Evolutionary conservation across 1,140 invertebrate species (phyloP).

Genomic region (Drosophila malerkotliana): DNA sequence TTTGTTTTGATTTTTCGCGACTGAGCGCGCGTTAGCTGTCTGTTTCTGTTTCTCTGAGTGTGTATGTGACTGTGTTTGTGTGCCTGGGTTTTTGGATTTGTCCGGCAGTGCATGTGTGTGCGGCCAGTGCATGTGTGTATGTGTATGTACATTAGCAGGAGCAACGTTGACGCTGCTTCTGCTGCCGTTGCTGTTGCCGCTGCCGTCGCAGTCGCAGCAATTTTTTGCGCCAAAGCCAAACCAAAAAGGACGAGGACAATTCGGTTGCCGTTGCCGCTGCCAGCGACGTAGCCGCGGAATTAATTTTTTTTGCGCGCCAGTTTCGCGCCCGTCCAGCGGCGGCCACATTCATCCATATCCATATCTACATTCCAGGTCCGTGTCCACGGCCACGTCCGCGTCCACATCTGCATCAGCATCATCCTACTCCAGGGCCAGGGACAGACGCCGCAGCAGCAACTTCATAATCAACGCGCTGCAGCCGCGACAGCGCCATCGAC

Average conservation of each 20-base stretch:
- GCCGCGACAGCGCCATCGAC: conserved; percentile 57
- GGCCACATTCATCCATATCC: conserved; percentile 47
- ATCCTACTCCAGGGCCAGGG: conserved; percentile 20
- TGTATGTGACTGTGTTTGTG: conserved; percentile 18
- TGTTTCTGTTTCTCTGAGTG: conserved; percentile 21
- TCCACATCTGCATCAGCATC: conserved; percentile 50
- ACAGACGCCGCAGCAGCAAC: conserved; percentile 7
- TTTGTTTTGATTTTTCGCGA: conserved; percentile 83
- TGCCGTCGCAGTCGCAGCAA: conserved; percentile 54
- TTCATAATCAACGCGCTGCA: conserved; percentile 72
- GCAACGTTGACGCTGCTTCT: conserved; percentile 32
- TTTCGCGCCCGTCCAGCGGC: conserved; percentile 44
- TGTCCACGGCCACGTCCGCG: conserved; percentile 40
- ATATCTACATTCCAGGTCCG: conserved; percentile 45
- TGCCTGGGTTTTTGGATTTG: conserved; percentile 68
- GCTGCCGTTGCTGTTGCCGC: conserved; percentile 14
- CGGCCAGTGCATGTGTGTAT: conserved; percentile 35
- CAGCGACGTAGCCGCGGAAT: conserved; percentile 42
- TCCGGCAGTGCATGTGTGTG: conserved; percentile 67
- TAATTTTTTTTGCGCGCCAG: conserved; percentile 37
- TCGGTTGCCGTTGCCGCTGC: conserved; percentile 56
- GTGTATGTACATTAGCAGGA: conserved; percentile 71
- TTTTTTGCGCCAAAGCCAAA: conserved; percentile 68
- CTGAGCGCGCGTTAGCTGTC: conserved; percentile 73
- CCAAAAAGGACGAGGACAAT: conserved; percentile 77